Evolutionary conservation across 2,888 invertebrate genomes (phyloP).

Genomic region (Dichetophora obliterata): DNA sequence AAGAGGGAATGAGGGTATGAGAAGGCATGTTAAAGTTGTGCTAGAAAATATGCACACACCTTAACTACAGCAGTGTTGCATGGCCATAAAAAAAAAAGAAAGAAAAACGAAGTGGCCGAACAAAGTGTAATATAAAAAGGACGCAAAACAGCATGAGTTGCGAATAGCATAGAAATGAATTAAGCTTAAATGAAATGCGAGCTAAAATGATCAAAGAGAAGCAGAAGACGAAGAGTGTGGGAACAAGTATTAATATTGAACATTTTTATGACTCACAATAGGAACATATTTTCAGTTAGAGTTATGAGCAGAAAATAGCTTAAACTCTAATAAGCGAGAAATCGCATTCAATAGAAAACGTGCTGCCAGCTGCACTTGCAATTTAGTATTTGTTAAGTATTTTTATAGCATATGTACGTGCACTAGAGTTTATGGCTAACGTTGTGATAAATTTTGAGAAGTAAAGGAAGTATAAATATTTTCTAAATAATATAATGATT

Average conservation of each 20-base stretch:
- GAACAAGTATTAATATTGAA: background rate
- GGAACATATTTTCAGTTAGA: background rate
- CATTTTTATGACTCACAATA: constrained; percentile 14
- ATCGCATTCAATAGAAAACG: background rate
- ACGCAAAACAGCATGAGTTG: background rate
- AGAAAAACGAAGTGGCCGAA: too few species aligned
- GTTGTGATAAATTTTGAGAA: background rate
- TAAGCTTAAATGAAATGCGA: background rate
- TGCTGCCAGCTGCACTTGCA: background rate
- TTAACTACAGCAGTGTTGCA: too few species aligned
- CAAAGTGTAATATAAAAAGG: background rate
- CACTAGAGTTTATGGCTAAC: background rate
- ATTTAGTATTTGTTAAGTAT: background rate
- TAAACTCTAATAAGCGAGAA: background rate
- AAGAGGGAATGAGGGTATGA: background rate
- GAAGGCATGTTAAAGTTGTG: background rate
- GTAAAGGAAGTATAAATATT: too few species aligned
- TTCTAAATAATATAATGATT: too few species aligned
- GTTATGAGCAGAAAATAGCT: background rate
- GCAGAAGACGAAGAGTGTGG: background rate
- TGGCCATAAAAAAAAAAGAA: too few species aligned
- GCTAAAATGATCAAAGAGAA: background rate
- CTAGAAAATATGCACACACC: too few species aligned
- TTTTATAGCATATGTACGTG: background rate
- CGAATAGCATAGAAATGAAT: background rate